These are phyloP conservation scores for Laspeyria flexula DNA, from an alignment of 2,888 invertebrate species.

Conservation along the genomic window DNA sequence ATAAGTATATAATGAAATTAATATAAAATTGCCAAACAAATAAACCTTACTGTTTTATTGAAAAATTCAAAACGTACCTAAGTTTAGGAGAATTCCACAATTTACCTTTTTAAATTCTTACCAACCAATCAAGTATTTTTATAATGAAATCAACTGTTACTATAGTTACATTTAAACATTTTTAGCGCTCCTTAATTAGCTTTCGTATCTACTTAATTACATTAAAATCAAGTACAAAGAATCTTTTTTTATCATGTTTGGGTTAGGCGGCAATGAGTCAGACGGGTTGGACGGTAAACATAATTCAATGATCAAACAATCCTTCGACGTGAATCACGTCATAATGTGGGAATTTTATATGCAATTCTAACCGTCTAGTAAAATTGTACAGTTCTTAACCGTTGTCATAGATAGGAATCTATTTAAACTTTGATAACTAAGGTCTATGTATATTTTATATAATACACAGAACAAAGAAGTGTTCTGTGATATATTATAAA, in stretches of 20 bases:
- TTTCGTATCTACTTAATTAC: neutral
- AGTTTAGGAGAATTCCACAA: too few species aligned
- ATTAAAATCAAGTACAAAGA: constrained; percentile 1
- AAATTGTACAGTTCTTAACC: neutral
- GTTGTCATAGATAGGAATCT: neutral
- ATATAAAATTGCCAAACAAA: neutral
- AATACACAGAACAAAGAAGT: too few species aligned
- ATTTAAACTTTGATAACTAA: neutral
- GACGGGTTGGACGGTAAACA: constrained; percentile 19
- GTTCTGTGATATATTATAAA: too few species aligned
- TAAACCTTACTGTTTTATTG: neutral
- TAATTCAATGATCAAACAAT: constrained; percentile 36
- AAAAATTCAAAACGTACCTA: neutral
- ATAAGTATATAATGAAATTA: too few species aligned
- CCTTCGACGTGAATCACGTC: constrained; percentile 38
- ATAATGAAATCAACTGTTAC: neutral
- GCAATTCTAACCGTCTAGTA: constrained; percentile 7
- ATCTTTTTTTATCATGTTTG: constrained; percentile 20
- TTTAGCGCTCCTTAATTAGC: neutral
- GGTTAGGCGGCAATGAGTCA: constrained; percentile 36
- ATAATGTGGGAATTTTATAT: constrained; percentile 32
- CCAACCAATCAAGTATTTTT: neutral
- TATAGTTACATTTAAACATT: neutral
- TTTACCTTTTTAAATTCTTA: neutral
- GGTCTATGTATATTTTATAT: too few species aligned